These are phyloP conservation scores for Sebastes flavidus DNA, from an alignment of 2,797 vertebrate species.

Conservation along the genomic window DNA sequence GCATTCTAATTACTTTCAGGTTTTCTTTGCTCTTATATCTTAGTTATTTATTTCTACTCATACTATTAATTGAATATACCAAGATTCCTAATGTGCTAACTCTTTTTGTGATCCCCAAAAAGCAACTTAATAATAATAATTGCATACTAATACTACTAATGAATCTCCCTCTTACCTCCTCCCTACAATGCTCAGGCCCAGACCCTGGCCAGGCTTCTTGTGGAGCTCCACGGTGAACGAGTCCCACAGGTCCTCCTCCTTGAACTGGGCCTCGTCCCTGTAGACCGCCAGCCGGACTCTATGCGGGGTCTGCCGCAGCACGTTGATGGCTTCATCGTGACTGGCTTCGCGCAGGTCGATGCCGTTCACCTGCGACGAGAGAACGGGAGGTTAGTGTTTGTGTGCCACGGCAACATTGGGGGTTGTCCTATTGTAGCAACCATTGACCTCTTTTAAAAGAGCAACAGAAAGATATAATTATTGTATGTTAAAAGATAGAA, in stretches of 20 bases:
- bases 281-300: conserved; percentile 90
- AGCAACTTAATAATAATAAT: neutral
- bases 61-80: too few species aligned
- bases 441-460: neutral
- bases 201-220: conserved; percentile 91
- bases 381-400: neutral
- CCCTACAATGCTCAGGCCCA: conserved; percentile 97
- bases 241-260: conserved; percentile 96
- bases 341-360: conserved; percentile 92
- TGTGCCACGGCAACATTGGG: neutral
- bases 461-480: neutral
- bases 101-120: neutral
- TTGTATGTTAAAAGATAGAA: neutral
- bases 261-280: conserved; percentile 95
- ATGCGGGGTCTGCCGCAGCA: conserved; percentile 94
- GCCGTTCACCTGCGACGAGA: conserved; percentile 87
- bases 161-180: conserved; percentile 84
- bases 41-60: neutral
- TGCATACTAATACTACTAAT: neutral
- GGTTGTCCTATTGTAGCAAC: neutral
- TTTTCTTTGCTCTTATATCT: neutral
- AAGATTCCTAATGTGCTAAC: neutral
- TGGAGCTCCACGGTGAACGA: conserved; percentile 90
- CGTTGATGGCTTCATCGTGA: conserved; percentile 98
- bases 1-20: neutral